A percentile compares a stretch with the other conserved stretches of the same genome.
Evolutionary conservation across 1,140 invertebrate genomes (phyloP).

Genomic region (Chironomus striatipennis): DNA sequence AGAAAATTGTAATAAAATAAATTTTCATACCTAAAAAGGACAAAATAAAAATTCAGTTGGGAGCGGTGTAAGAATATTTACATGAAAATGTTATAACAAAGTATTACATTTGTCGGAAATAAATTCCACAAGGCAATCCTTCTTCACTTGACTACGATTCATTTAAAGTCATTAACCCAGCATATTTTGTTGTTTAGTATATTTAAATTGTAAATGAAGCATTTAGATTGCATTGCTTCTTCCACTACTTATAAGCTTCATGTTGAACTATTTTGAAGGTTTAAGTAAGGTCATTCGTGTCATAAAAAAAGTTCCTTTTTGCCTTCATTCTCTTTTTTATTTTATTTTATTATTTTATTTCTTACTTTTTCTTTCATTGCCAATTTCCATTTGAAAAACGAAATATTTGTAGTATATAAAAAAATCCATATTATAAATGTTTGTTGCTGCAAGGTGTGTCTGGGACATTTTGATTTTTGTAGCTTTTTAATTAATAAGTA

Average conservation of each 20-base stretch:
- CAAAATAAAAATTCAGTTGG: too few relatives aligned
- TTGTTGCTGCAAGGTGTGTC: not conserved
- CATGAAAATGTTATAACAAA: not conserved
- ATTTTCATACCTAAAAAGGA: too few relatives aligned
- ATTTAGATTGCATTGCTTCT: not conserved
- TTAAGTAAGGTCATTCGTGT: not conserved
- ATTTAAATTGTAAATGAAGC: not conserved
- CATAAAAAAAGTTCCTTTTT: not conserved
- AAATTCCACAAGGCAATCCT: not conserved
- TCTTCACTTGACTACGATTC: not conserved
- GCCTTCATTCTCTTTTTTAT: not conserved
- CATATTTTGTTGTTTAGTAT: not conserved
- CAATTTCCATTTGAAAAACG: not conserved
- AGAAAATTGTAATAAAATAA: too few relatives aligned
- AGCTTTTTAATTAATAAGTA: slow-evolving; percentile 10
- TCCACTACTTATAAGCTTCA: not conserved
- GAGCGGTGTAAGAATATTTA: not conserved
- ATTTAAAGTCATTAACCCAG: slow-evolving; percentile 8
- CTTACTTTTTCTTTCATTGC: not conserved
- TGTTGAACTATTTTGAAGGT: not conserved
- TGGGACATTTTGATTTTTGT: not conserved
- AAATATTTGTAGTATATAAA: not conserved
- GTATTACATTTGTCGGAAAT: not conserved
- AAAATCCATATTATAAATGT: not conserved
- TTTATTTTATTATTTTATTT: too few relatives aligned